These are phyloP conservation scores for Peromyscus nudipes DNA, from an alignment of 2,797 vertebrate species.

Conservation along the genomic window DNA sequence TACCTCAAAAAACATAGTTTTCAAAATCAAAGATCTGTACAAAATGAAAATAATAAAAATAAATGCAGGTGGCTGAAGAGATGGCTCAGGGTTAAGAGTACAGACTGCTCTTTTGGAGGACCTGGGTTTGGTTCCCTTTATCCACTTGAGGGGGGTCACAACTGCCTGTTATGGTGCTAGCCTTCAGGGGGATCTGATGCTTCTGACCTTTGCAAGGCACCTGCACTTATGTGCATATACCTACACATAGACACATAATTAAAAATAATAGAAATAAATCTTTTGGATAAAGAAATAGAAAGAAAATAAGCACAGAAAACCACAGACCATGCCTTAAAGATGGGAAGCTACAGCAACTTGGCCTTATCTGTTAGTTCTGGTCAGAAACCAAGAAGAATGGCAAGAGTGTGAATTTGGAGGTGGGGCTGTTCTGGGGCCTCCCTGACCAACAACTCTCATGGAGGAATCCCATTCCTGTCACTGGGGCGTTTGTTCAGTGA, in stretches of 20 bases:
- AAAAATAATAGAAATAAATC: constrained; percentile 1
- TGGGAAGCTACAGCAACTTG: background rate
- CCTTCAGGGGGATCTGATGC: background rate
- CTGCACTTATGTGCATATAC: background rate
- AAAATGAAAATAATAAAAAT: constrained; percentile 50
- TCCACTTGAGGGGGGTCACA: background rate
- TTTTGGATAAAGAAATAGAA: background rate
- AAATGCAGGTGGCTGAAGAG: background rate
- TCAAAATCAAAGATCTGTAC: background rate
- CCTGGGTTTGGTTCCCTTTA: background rate
- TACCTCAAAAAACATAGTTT: background rate
- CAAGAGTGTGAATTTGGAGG: background rate
- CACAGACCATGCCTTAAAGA: background rate
- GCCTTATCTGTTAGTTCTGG: background rate
- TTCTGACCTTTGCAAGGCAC: background rate
- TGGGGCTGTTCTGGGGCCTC: no score
- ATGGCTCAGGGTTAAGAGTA: background rate
- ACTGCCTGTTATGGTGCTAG: background rate
- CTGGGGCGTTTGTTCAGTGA: background rate
- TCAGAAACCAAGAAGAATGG: background rate
- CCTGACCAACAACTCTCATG: background rate
- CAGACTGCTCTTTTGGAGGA: background rate
- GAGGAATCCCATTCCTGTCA: background rate
- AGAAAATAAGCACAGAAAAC: background rate
- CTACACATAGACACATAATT: background rate